phyloP scores from a whole-genome alignment of 2,888 invertebrate species.

The Amaurobius ferox region DNA sequence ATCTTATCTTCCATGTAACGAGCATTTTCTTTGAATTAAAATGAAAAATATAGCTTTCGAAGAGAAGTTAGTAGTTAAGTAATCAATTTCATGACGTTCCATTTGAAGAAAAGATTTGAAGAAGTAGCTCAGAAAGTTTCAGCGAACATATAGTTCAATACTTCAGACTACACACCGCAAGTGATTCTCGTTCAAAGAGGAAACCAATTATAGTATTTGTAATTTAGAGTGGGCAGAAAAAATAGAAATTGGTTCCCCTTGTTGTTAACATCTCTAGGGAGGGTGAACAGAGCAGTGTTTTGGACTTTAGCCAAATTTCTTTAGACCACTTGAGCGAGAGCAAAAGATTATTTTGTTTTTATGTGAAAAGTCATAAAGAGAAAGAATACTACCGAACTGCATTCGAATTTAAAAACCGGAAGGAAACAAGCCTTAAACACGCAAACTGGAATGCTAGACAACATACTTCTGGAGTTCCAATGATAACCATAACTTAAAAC shows the following conservation, averaged over 20 bases:
- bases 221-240: slow-evolving; percentile 19
- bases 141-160: background rate
- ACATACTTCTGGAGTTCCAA: no score
- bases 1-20: no score
- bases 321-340: background rate
- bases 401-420: no score
- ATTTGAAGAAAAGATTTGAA: background rate
- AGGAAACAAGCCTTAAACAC: no score
- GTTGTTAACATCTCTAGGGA: slow-evolving; percentile 25
- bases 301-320: slow-evolving; percentile 22
- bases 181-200: background rate
- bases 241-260: slow-evolving; percentile 19
- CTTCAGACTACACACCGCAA: slow-evolving; percentile 16
- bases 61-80: background rate
- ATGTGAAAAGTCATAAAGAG: background rate
- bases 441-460: no score
- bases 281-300: slow-evolving; percentile 8
- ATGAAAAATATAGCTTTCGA: background rate
- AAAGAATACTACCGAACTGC: no score
- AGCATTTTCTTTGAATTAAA: background rate
- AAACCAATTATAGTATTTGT: slow-evolving; percentile 27
- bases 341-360: background rate
- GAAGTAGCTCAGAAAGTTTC: background rate
- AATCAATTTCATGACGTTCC: slow-evolving; percentile 5
- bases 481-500: no score